Conservation (phyloP, 92 coral and sea anemone genomes). For the Pocillopora meandrina region DNA sequence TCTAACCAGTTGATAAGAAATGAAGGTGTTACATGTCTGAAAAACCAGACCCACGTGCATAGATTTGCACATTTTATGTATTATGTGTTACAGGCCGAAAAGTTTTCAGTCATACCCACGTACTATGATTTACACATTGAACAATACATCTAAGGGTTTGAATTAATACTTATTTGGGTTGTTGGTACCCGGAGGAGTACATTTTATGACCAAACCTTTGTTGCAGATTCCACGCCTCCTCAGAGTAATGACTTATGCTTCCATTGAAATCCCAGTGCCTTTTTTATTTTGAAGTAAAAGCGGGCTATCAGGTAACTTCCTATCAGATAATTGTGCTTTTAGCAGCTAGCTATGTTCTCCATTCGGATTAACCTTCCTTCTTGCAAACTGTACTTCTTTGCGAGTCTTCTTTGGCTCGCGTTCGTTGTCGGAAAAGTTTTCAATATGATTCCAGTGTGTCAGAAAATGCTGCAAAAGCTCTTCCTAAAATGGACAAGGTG, state of each 20-base stretch:
- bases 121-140: background rate
- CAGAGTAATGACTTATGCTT: background rate
- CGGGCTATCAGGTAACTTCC: background rate
- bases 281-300: background rate
- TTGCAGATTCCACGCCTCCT: constrained; percentile 8
- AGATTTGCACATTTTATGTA: too few species aligned
- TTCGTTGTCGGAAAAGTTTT: constrained; percentile 25
- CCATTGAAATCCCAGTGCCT: constrained; percentile 2
- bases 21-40: too few species aligned
- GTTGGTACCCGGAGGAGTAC: constrained; percentile 9
- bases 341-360: background rate
- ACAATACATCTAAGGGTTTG: background rate
- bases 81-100: background rate
- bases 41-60: too few species aligned
- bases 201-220: background rate
- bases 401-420: constrained; percentile 21
- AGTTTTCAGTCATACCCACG: background rate
- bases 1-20: background rate
- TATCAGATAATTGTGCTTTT: background rate
- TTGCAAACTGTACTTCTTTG: constrained; percentile 10
- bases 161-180: background rate
- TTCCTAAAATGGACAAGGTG: constrained; percentile 43
- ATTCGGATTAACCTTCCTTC: background rate
- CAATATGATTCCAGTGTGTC: constrained; percentile 48
- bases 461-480: constrained; percentile 41